phyloP scores from a whole-genome alignment of 1,140 invertebrate species.

The Nymphalis io region DNA sequence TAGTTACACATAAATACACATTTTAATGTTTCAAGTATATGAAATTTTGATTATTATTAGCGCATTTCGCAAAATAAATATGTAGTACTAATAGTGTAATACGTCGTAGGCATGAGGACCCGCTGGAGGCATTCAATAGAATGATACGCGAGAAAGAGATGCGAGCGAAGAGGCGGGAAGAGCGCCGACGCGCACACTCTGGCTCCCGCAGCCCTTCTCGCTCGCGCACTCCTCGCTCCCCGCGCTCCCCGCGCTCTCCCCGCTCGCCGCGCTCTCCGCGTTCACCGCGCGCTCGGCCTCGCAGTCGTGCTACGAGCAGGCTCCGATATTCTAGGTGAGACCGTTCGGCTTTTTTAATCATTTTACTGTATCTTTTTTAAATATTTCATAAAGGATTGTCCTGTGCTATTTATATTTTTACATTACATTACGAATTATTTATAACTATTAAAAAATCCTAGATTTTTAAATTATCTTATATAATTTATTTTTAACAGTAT shows the following conservation, averaged over 20 bases:
- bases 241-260: conserved; percentile 48
- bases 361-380: conserved; percentile 12
- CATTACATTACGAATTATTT: too few relatives aligned
- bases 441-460: too few relatives aligned
- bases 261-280: conserved; percentile 51
- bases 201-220: conserved; percentile 54
- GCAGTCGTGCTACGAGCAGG: conserved; percentile 61
- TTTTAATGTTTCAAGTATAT: too few relatives aligned
- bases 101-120: conserved; percentile 82
- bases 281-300: conserved; percentile 54
- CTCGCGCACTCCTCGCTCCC: conserved; percentile 52
- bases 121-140: conserved; percentile 91
- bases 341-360: conserved; percentile 7
- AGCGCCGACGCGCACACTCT: conserved; percentile 78
- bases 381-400: too few relatives aligned
- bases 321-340: conserved; percentile 73
- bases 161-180: conserved; percentile 84
- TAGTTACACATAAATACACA: too few relatives aligned
- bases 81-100: not conserved
- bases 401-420: too few relatives aligned
- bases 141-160: conserved; percentile 92
- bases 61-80: not conserved
- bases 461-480: too few relatives aligned
- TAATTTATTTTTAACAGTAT: not conserved
- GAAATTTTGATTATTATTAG: not conserved